These are phyloP conservation scores for Lithosia quadra DNA, from an alignment of 2,888 invertebrate genomes.

Conservation along the genomic window DNA sequence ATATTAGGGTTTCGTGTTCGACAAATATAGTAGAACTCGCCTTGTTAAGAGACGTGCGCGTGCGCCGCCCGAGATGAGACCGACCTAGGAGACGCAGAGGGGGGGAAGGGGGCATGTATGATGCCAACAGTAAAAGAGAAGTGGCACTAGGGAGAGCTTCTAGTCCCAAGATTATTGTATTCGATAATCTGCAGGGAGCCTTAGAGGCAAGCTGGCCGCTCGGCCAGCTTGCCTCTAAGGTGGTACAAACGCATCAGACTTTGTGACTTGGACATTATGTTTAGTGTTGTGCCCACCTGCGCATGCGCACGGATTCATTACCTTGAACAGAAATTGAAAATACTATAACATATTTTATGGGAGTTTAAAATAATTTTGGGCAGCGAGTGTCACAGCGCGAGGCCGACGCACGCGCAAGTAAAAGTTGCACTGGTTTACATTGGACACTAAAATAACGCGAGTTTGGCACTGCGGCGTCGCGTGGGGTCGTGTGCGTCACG, in stretches of 20 bases:
- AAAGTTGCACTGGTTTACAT: slow-evolving; percentile 52
- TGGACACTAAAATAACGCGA: slow-evolving; percentile 25
- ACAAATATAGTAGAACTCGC: neutral
- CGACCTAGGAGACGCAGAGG: no score
- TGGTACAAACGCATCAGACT: no score
- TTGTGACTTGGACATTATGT: neutral
- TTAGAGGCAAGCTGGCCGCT: no score
- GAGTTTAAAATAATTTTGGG: neutral
- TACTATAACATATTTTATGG: neutral
- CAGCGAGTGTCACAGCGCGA: slow-evolving; percentile 8
- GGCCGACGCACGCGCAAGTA: slow-evolving; percentile 42
- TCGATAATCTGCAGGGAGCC: no score
- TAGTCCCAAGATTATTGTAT: no score
- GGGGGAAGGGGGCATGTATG: no score
- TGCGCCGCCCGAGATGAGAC: no score
- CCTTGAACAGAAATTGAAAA: neutral
- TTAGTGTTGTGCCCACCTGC: neutral
- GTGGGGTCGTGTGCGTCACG: neutral
- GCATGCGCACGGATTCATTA: neutral
- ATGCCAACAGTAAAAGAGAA: no score
- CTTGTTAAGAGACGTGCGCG: neutral
- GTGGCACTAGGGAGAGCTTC: neutral
- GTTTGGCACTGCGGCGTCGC: neutral
- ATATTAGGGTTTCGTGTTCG: neutral
- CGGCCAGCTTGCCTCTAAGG: no score